Conservation (phyloP, 2,888 invertebrate genomes). For the Argyresthia goedartella region DNA sequence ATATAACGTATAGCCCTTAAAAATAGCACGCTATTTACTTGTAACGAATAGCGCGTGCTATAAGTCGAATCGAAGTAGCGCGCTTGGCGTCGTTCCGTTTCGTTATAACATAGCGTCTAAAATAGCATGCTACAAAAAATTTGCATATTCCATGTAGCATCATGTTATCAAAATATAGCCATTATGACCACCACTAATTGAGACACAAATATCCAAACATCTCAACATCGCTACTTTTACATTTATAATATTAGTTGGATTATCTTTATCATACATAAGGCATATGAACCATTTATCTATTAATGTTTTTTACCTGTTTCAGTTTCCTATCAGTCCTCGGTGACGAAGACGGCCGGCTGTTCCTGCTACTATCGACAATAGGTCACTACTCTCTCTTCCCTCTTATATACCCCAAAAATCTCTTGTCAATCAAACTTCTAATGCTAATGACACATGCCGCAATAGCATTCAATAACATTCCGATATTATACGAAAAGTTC, state of each 20-base stretch:
- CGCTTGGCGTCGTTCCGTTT: too few relatives aligned
- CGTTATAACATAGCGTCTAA: too few relatives aligned
- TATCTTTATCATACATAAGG: neutral
- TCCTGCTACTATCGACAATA: conserved; percentile 80
- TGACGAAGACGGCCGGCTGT: conserved; percentile 79
- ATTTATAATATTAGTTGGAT: neutral
- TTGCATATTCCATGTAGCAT: too few relatives aligned
- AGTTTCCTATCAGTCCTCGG: conserved; percentile 83
- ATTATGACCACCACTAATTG: too few relatives aligned
- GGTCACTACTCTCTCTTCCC: conserved; percentile 94
- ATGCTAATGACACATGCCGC: conserved; percentile 74
- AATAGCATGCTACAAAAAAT: too few relatives aligned
- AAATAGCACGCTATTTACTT: too few relatives aligned
- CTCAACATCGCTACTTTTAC: too few relatives aligned
- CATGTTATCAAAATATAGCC: too few relatives aligned
- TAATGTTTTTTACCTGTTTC: conserved; percentile 39
- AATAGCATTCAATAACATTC: conserved; percentile 73
- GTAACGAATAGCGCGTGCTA: too few relatives aligned
- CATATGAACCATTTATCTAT: neutral
- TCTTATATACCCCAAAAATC: conserved; percentile 81
- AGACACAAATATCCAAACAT: too few relatives aligned
- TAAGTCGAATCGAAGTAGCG: too few relatives aligned
- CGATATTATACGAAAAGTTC: conserved; percentile 55
- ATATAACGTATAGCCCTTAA: too few relatives aligned
- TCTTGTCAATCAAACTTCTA: conserved; percentile 80